Conservation (phyloP, 2,888 invertebrate species). For the Frankliniella fusca region DNA sequence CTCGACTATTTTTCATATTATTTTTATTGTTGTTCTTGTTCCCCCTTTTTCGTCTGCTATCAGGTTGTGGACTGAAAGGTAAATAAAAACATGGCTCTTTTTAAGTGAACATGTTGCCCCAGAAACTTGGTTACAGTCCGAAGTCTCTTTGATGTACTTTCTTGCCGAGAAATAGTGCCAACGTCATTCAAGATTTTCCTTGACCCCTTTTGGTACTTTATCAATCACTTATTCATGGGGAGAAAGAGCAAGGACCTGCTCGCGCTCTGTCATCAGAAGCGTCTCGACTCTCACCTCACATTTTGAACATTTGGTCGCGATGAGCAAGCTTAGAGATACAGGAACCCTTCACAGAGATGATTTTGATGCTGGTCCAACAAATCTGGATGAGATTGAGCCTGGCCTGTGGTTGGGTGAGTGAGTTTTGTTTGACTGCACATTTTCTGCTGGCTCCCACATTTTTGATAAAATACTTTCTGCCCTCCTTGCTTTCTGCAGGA, state of each 20-base stretch:
- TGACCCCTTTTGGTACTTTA: neutral
- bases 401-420: slow-evolving; percentile 53
- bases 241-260: neutral
- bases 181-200: neutral
- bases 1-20: no score
- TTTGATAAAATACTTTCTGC: slow-evolving; percentile 20
- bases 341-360: slow-evolving; percentile 46
- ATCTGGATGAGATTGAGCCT: slow-evolving; percentile 54
- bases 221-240: neutral
- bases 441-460: neutral
- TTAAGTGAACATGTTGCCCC: neutral
- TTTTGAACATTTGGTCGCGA: neutral
- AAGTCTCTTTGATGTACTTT: neutral
- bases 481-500: slow-evolving; percentile 51
- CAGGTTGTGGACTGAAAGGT: neutral
- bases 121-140: neutral
- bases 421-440: neutral
- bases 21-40: neutral
- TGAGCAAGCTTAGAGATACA: slow-evolving; percentile 20
- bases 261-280: neutral
- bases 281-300: neutral
- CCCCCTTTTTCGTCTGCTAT: slow-evolving; percentile 3
- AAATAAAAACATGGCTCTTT: neutral
- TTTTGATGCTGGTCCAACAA: slow-evolving; percentile 57
- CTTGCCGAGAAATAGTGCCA: neutral